phyloP scores from a whole-genome alignment of 1,140 invertebrate species.

The Pseudomyrmex sp. region DNA sequence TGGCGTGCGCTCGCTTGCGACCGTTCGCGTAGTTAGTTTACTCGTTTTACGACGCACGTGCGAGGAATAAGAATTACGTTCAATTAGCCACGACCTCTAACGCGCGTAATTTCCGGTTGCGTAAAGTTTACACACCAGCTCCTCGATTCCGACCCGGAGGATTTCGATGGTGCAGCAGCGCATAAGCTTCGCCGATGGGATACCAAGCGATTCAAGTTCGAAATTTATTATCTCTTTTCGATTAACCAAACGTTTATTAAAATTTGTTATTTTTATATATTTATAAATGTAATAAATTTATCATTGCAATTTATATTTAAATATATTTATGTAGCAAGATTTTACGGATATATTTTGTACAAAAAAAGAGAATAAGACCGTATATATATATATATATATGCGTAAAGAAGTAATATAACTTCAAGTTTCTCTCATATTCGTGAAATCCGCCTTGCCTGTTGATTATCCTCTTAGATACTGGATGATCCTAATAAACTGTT shows the following conservation, averaged over 20 bases:
- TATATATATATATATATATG: neutral
- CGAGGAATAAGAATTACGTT: constrained; percentile 72
- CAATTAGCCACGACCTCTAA: constrained; percentile 64
- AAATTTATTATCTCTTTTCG: constrained; percentile 1
- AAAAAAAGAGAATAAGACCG: neutral
- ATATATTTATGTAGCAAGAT: no score
- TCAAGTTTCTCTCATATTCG: neutral
- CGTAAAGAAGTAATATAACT: neutral
- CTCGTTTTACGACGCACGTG: constrained; percentile 59
- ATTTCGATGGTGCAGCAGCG: neutral
- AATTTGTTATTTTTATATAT: no score
- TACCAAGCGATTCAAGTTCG: neutral
- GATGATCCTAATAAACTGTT: constrained; percentile 40
- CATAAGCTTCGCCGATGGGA: no score
- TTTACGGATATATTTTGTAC: no score
- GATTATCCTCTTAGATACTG: constrained; percentile 30
- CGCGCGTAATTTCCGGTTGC: constrained; percentile 56
- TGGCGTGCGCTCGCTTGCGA: neutral
- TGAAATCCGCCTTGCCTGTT: neutral
- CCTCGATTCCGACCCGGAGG: neutral
- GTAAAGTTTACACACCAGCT: constrained; percentile 51
- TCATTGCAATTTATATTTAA: no score
- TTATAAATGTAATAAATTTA: no score
- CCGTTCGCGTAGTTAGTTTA: constrained; percentile 20
- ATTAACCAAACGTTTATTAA: neutral